Evolutionary conservation across 2,113 vertebrate genomes (phyloP), one percentile per base, ranked within the genome.

Genomic region (Ailurus styani): DNA sequence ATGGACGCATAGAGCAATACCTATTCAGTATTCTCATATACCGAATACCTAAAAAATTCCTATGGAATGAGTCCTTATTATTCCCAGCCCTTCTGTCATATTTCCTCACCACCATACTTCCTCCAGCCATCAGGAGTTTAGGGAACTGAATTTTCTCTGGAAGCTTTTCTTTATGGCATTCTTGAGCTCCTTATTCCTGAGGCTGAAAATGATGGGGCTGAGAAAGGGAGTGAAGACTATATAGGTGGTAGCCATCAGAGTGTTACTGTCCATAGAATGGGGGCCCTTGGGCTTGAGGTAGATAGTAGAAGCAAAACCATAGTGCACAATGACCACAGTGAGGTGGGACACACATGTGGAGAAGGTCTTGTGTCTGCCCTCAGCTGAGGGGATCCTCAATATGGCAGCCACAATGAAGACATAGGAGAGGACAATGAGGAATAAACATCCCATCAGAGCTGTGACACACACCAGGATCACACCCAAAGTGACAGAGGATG

Each of bases 121-220:
- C n/a, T 70, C 6, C 66, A 25, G 11, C 11, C 0, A 0, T 70
- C 75, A 85, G 37, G 55, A 70, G 25, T 17, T 14, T 7, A 60
- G 34, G 18, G 21, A 3, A 60, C 29, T 77, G 25, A 50, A 90
- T 14, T 40, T 95, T 75, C 68, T 66, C n/a, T 0, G 1, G 29
- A 93, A 82, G 42, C 7, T 34, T 62, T 68, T 96, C 7, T 70
- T 55, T 66, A 98, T 45, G 57, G 97, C 91, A 4, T 90, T 52
- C n/a, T 96, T 97, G 23, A 98, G 75, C 12, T 97, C 89, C 78
- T 97, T 97, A 87, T 98, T 98, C 62, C 94, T 88, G 23, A 98
- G 10, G 18, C 94, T 97, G 37, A 97, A 98, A 45, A 98, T 98
- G 23, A 98, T 62, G 0, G 85, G 97, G 7, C 95, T 97, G 37